Percentiles rank a stretch among this genome's conserved stretches.
Conservation (phyloP, 1,140 invertebrate genomes). For the Anoplophora glabripennis region DNA sequence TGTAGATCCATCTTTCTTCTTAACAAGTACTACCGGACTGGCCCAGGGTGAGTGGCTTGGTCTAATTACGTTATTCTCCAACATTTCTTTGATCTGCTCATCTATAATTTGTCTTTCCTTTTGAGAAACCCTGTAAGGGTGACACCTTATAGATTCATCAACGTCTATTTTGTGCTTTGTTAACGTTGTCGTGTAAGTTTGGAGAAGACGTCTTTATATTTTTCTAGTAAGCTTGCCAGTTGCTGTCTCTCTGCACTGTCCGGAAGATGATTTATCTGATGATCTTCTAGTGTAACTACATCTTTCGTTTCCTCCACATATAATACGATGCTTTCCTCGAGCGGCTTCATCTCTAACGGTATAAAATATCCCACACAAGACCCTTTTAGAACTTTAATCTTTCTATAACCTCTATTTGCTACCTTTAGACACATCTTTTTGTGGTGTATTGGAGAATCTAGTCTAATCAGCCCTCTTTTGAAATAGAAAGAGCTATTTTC, state of each 20-base stretch:
- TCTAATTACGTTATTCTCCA: conserved; percentile 16
- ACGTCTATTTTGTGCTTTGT: background rate
- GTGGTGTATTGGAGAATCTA: too few relatives aligned
- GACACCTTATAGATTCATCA: background rate
- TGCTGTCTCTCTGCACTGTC: background rate
- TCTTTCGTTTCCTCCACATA: background rate
- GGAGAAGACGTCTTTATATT: background rate
- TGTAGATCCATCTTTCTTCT: conserved; percentile 40
- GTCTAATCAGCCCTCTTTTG: too few relatives aligned
- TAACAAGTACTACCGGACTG: conserved; percentile 40
- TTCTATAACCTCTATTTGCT: too few relatives aligned
- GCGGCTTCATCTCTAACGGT: too few relatives aligned
- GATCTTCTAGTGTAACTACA: background rate
- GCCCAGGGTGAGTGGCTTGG: conserved; percentile 34
- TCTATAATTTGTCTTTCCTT: background rate
- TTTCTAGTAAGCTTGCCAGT: background rate
- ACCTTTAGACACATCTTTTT: too few relatives aligned
- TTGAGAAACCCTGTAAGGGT: background rate
- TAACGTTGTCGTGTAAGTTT: background rate
- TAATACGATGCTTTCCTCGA: too few relatives aligned
- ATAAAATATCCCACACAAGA: too few relatives aligned
- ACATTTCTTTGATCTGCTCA: too few relatives aligned
- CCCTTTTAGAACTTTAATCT: too few relatives aligned
- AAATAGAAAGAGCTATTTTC: too few relatives aligned
- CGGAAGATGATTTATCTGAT: background rate